phyloP scores from a whole-genome alignment of 2,888 invertebrate genomes.

The Drosophila mercatorum region DNA sequence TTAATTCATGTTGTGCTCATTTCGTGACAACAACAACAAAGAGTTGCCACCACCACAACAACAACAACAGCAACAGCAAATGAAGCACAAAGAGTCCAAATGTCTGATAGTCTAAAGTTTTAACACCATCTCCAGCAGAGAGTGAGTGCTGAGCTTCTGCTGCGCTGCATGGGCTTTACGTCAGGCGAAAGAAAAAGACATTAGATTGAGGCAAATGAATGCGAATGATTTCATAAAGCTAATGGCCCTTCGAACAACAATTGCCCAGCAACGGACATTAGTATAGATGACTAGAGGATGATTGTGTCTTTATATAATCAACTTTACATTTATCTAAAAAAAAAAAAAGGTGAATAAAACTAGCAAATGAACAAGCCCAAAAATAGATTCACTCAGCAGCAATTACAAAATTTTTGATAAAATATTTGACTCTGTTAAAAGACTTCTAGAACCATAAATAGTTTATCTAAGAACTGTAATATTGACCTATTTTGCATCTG shows the following conservation, averaged over 20 bases:
- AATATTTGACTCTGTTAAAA: not conserved
- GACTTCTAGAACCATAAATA: not conserved
- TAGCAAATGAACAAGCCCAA: not conserved
- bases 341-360: not conserved
- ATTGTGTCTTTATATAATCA: constrained; percentile 20
- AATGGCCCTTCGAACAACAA: constrained; percentile 31
- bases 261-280: constrained; percentile 6
- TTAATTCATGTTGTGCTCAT: constrained; percentile 80
- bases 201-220: constrained; percentile 16
- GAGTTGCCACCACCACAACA: constrained; percentile 16
- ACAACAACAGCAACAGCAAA: constrained; percentile 27
- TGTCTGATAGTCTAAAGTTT: constrained; percentile 31
- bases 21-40: constrained; percentile 55
- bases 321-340: not conserved
- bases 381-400: not conserved
- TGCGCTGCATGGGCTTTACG: constrained; percentile 21
- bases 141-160: constrained; percentile 22
- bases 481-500: not conserved
- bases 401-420: not conserved
- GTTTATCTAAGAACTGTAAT: not conserved
- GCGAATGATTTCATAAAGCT: constrained; percentile 31
- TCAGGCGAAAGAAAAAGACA: constrained; percentile 12
- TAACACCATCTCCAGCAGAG: constrained; percentile 38
- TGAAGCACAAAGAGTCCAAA: constrained; percentile 23
- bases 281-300: constrained; percentile 17